Evolutionary conservation across 2,797 vertebrate species (phyloP), one percentile per base, ranked within the genome.

Genomic region (Cynodonichthys magdalenae): DNA sequence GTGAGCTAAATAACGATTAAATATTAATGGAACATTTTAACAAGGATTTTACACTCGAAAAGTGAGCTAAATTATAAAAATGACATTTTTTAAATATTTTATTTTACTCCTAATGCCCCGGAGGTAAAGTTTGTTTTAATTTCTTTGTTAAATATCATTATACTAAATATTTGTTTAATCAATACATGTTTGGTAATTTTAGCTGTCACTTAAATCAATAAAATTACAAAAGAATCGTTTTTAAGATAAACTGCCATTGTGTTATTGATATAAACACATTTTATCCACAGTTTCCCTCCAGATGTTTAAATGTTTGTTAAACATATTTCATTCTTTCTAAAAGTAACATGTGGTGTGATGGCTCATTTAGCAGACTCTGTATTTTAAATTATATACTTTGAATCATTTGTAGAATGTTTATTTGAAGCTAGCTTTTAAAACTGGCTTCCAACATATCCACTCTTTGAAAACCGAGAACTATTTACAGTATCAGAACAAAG

Each of bases 321-420:
- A 6, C 46, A 69, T 49, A 71, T 70, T 74, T 63, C 12, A 60
- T 53, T 52, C 18, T 53, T 66, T 2, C 10, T 5, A 59, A 51
- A 67, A 29, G 34, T 47, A 71, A 63, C 59, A 53, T 67, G 47
- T 67, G 47, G 75, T 57, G 45, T 51, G 63, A 42, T 44, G 44
- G 50, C 58, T 59, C 27, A 68, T 74, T 82, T 69, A 59, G 27
- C 3, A 36, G 44, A 14, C 36, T 28, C 29, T 53, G 39, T 75
- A 57, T 68, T 74, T 73, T 49, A 72, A 48, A 75, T 65, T 39
- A 10, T 50, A 48, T n/a, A 42, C 56, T 60, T 74, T 52, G 31
- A 59, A 57, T 75, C 9, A 47, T 66, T 29, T 72, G 59, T 59
- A 0, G 24, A 19, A 20, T 17, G 53, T 47, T 44, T 41, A 53